These are phyloP conservation scores for Chymomyza procnemis DNA, from an alignment of 2,888 invertebrate genomes.

Conservation along the genomic window DNA sequence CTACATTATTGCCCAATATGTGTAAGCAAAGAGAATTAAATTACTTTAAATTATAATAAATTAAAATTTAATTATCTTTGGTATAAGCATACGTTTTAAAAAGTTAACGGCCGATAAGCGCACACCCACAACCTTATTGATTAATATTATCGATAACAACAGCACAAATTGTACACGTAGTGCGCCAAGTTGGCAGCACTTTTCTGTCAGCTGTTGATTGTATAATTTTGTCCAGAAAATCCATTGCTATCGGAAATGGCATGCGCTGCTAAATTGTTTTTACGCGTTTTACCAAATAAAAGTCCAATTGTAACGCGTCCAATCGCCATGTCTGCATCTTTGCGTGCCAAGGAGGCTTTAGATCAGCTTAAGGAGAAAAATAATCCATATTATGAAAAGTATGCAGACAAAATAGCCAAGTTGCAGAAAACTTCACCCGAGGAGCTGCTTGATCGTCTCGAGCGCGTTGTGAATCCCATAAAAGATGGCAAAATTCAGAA, in stretches of 20 bases:
- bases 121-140: neutral
- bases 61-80: too few relatives aligned
- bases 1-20: too few relatives aligned
- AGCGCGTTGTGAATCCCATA: conserved; percentile 77
- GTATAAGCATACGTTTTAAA: too few relatives aligned
- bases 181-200: neutral
- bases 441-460: conserved; percentile 84
- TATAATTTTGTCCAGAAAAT: conserved; percentile 37
- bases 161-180: neutral
- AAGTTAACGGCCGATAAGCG: too few relatives aligned
- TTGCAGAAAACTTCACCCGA: conserved; percentile 87
- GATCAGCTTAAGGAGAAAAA: conserved; percentile 80
- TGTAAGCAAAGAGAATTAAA: too few relatives aligned
- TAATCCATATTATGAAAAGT: conserved; percentile 89
- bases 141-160: neutral
- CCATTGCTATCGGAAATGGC: conserved; percentile 47
- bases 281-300: conserved; percentile 37
- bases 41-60: too few relatives aligned
- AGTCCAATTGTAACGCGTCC: conserved; percentile 46
- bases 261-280: conserved; percentile 44
- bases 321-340: conserved; percentile 78
- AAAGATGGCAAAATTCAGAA: conserved; percentile 69
- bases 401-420: conserved; percentile 86
- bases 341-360: conserved; percentile 79
- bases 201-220: conserved; percentile 25